Evolutionary conservation across 2,113 vertebrate species (phyloP).

Genomic region (Oriolus oriolus): DNA sequence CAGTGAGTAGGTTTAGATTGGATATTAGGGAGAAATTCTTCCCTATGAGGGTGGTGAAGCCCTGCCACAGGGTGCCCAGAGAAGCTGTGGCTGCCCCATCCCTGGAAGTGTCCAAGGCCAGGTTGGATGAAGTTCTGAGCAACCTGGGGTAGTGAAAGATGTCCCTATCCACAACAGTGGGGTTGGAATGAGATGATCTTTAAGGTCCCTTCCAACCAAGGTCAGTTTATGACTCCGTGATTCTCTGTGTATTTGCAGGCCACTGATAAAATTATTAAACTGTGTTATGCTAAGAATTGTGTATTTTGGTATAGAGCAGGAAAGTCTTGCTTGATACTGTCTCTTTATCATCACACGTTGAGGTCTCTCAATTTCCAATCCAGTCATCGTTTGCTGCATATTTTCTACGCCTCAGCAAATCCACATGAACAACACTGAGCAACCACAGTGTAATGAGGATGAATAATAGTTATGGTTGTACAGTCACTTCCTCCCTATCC

Average conservation of each 20-base stretch:
- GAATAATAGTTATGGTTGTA: background rate
- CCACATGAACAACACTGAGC: background rate
- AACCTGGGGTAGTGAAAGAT: background rate
- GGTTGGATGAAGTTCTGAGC: background rate
- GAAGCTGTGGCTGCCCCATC: background rate
- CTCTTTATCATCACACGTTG: background rate
- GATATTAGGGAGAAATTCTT: background rate
- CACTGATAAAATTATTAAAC: background rate
- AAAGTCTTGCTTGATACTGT: background rate
- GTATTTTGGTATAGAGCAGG: background rate
- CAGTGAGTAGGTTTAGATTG: background rate
- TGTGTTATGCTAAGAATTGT: background rate
- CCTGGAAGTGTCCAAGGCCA: background rate
- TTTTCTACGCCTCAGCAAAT: background rate
- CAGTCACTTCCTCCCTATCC: background rate
- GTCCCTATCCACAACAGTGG: background rate
- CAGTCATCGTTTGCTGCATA: background rate
- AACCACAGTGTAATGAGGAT: background rate
- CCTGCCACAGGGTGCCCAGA: background rate
- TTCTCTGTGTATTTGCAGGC: background rate
- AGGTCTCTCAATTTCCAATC: background rate
- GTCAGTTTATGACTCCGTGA: background rate
- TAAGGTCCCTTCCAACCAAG: background rate
- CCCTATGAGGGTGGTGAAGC: background rate
- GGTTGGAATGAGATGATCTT: background rate